phyloP scores from a whole-genome alignment of 1,140 invertebrate species.

The Muscidifurax raptorellus region DNA sequence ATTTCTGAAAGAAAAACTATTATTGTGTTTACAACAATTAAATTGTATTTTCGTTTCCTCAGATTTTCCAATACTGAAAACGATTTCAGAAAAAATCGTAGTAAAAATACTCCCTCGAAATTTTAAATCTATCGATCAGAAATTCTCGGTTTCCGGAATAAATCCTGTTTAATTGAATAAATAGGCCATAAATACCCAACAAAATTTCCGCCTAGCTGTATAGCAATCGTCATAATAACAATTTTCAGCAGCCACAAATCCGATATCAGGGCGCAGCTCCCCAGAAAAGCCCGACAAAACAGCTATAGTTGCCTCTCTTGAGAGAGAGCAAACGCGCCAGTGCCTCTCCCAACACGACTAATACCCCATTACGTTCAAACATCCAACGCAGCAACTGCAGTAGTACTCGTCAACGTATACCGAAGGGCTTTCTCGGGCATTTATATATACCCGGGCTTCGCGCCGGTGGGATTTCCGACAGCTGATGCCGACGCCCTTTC shows the following conservation, averaged over 20 bases:
- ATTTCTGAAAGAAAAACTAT: no score
- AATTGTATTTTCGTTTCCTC: no score
- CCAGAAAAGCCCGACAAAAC: background rate
- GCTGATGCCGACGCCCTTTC: background rate
- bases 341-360: background rate
- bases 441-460: conserved; percentile 38
- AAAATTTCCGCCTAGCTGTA: background rate
- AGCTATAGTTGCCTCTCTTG: background rate
- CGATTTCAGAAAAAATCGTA: no score
- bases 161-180: no score
- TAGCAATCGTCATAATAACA: background rate
- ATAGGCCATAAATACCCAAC: background rate
- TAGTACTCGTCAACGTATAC: background rate
- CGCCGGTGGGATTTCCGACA: conserved; percentile 6
- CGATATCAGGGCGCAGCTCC: background rate
- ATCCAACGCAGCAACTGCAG: background rate
- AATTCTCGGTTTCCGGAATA: no score
- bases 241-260: background rate
- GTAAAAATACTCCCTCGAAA: no score
- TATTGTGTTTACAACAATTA: no score
- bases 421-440: conserved; percentile 31
- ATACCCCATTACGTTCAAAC: background rate
- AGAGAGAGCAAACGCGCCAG: background rate
- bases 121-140: no score
- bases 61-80: no score